phyloP scores from a whole-genome alignment of 2,888 invertebrate species.

The Lycaena phlaeas region DNA sequence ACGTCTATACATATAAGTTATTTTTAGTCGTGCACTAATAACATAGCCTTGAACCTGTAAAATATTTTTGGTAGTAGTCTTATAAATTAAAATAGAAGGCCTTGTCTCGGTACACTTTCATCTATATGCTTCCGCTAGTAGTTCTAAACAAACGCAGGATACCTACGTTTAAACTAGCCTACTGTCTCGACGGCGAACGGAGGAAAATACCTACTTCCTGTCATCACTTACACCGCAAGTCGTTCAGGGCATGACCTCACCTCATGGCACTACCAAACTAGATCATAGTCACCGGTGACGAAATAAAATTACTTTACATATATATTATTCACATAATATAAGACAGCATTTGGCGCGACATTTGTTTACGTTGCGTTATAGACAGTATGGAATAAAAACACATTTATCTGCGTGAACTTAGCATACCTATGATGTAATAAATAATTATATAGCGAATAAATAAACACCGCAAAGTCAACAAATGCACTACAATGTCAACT shows the following conservation, averaged over 20 bases:
- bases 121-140: constrained; percentile 29
- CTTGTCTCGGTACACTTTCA: constrained; percentile 30
- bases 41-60: constrained; percentile 21
- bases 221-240: constrained; percentile 34
- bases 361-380: constrained; percentile 1
- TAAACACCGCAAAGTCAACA: neutral
- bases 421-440: neutral
- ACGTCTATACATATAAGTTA: constrained; percentile 8
- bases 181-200: constrained; percentile 26
- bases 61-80: constrained; percentile 17
- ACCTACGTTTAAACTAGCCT: constrained; percentile 21
- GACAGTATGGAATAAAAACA: neutral
- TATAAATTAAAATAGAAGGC: constrained; percentile 26
- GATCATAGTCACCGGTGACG: neutral
- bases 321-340: neutral
- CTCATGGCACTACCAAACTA: constrained; percentile 21
- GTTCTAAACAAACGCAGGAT: constrained; percentile 21
- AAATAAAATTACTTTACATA: constrained; percentile 5
- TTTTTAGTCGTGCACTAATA: constrained; percentile 15
- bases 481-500: neutral
- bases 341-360: constrained; percentile 1
- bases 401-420: neutral
- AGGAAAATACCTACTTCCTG: constrained; percentile 49
- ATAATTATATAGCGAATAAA: neutral
- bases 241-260: constrained; percentile 39